A percentile compares a stretch with the other conserved stretches of the same genome.
Conservation (phyloP, 2,113 vertebrate species). For the Mandrillus leucophaeus region DNA sequence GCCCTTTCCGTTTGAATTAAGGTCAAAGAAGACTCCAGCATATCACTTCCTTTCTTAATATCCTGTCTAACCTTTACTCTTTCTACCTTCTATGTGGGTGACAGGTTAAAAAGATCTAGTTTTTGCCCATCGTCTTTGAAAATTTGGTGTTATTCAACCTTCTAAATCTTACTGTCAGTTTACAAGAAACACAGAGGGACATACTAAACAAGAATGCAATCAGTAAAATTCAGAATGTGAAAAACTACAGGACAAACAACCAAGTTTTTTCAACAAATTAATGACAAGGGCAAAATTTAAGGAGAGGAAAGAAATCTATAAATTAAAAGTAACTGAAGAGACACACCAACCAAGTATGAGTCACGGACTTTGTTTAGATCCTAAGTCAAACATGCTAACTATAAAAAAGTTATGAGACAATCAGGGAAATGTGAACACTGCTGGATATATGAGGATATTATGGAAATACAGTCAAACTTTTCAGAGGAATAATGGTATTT, state of each 20-base stretch:
- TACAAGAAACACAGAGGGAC: background rate
- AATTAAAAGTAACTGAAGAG: background rate
- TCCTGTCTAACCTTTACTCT: background rate
- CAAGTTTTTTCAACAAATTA: background rate
- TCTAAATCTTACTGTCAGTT: background rate
- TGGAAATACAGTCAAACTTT: background rate
- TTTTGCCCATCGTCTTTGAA: background rate
- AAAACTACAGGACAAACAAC: background rate
- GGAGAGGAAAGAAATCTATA: background rate
- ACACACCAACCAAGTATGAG: background rate
- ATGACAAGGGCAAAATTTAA: background rate
- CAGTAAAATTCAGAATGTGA: background rate
- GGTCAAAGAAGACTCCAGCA: background rate
- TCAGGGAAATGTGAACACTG: background rate
- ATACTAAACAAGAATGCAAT: background rate
- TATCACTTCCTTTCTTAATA: background rate
- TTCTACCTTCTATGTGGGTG: background rate
- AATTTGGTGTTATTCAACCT: background rate
- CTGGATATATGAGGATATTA: background rate
- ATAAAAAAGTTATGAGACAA: background rate
- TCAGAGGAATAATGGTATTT: background rate
- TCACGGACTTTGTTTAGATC: background rate
- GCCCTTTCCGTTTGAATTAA: background rate
- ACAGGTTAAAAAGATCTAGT: background rate
- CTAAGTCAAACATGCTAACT: background rate